Evolutionary conservation across 2,888 invertebrate species (phyloP).

Genomic region (Dicyrtomina minuta): DNA sequence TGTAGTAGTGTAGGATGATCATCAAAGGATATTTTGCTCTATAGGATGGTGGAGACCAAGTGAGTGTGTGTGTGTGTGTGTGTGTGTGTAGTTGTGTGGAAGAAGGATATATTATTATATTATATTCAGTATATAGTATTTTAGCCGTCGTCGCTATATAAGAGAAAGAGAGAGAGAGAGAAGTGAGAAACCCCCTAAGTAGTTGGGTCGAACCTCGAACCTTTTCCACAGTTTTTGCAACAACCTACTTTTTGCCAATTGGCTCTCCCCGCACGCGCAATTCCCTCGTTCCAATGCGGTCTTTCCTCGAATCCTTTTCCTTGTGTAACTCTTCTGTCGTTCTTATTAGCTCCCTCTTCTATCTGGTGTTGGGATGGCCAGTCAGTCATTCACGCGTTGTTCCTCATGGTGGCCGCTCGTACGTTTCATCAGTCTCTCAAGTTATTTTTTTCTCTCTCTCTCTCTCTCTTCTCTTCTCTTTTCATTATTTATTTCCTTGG

Average conservation of each 20-base stretch:
- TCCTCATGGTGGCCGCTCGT: slow-evolving; percentile 15
- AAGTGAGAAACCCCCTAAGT: slow-evolving; percentile 16
- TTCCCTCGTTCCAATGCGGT: slow-evolving; percentile 36
- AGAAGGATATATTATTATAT: too few relatives aligned
- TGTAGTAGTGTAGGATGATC: too few relatives aligned
- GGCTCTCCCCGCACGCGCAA: slow-evolving; percentile 36
- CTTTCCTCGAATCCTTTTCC: slow-evolving; percentile 19
- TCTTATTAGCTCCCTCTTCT: slow-evolving; percentile 24
- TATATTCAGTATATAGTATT: too few relatives aligned
- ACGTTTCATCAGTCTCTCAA: not conserved
- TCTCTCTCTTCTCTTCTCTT: not conserved
- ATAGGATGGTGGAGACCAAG: too few relatives aligned
- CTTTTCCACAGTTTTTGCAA: slow-evolving; percentile 27
- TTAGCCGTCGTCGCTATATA: too few relatives aligned
- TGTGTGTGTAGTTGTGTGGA: not conserved
- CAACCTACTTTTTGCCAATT: slow-evolving; percentile 32
- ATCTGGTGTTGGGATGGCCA: slow-evolving; percentile 19
- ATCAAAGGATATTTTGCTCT: too few relatives aligned
- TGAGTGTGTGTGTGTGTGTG: not conserved
- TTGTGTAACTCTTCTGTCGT: slow-evolving; percentile 1
- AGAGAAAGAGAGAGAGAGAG: slow-evolving; percentile 1
- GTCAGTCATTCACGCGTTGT: slow-evolving; percentile 18
- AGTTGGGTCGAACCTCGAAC: slow-evolving; percentile 7
- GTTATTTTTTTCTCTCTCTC: not conserved
- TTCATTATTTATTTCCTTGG: too few relatives aligned